Conservation (phyloP, 2,888 invertebrate species). For the Heliconius hortense region DNA sequence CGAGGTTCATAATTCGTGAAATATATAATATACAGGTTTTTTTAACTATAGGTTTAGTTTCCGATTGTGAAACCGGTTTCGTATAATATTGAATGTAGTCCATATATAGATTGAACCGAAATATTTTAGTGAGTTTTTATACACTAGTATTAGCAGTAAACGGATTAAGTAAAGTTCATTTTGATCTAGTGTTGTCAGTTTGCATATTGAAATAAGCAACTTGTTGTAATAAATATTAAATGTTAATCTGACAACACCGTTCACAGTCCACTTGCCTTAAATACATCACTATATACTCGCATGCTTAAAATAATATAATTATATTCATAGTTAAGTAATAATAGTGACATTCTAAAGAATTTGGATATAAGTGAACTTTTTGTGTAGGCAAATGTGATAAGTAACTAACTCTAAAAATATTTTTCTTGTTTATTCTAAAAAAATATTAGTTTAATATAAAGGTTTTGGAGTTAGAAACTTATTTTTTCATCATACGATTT, state of each 20-base stretch:
- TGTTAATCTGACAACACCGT: neutral
- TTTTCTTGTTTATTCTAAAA: neutral
- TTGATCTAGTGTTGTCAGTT: constrained; percentile 22
- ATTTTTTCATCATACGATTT: constrained; percentile 16
- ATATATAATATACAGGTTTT: constrained; percentile 3
- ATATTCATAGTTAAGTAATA: constrained; percentile 27
- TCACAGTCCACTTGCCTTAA: constrained; percentile 63
- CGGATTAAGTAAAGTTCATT: constrained; percentile 23
- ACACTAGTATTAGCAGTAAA: constrained; percentile 22
- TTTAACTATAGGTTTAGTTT: constrained; percentile 6
- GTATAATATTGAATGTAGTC: constrained; percentile 2
- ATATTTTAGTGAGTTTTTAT: constrained; percentile 30
- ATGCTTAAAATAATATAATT: constrained; percentile 53
- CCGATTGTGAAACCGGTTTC: constrained; percentile 3
- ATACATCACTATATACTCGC: constrained; percentile 63
- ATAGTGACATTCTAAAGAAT: constrained; percentile 16
- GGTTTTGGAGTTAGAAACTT: constrained; percentile 23
- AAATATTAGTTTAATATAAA: neutral
- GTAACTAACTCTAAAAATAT: constrained; percentile 18
- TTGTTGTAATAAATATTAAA: neutral
- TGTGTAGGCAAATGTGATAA: constrained; percentile 18
- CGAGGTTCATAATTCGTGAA: neutral
- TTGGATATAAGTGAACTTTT: constrained; percentile 14
- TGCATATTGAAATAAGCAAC: neutral
- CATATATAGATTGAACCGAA: constrained; percentile 18